Evolutionary conservation across 2,888 invertebrate genomes (phyloP).

Genomic region (Lutraria lutraria): DNA sequence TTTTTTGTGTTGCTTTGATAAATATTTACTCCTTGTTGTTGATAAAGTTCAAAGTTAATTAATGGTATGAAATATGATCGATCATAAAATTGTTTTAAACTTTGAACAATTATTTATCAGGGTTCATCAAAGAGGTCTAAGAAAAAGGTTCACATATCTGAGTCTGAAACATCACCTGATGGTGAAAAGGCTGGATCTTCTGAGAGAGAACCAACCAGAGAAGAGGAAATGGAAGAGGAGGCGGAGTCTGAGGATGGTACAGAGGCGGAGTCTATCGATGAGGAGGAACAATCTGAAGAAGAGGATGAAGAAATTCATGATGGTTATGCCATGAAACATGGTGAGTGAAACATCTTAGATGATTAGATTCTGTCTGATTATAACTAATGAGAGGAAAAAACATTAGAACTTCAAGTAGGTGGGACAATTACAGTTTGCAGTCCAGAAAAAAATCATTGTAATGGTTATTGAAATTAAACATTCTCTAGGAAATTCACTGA

Average conservation of each 20-base stretch:
- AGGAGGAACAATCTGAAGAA: conserved; percentile 65
- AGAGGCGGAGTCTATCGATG: conserved; percentile 63
- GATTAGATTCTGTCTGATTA: not conserved
- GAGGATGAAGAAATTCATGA: conserved; percentile 76
- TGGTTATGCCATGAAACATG: conserved; percentile 82
- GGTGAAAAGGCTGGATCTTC: conserved; percentile 1
- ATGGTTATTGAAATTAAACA: too few relatives aligned
- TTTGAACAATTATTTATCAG: conserved; percentile 34
- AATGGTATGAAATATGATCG: too few relatives aligned
- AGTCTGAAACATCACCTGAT: conserved; percentile 11
- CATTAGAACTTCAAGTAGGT: too few relatives aligned
- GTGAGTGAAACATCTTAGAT: conserved; percentile 61
- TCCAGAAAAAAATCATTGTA: too few relatives aligned
- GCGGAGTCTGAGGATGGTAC: conserved; percentile 54
- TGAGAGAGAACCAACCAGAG: conserved; percentile 42
- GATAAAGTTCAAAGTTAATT: too few relatives aligned
- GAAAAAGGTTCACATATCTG: conserved; percentile 44
- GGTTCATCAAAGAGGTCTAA: conserved; percentile 50
- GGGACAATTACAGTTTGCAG: too few relatives aligned
- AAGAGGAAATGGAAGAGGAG: conserved; percentile 50
- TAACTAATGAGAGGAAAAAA: too few relatives aligned
- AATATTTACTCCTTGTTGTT: too few relatives aligned
- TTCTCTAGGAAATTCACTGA: too few relatives aligned
- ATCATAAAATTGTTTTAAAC: too few relatives aligned
- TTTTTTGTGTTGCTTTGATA: too few relatives aligned